Evolutionary conservation across 2,113 vertebrate species (phyloP).

Genomic region (Entosphenus tridentatus): DNA sequence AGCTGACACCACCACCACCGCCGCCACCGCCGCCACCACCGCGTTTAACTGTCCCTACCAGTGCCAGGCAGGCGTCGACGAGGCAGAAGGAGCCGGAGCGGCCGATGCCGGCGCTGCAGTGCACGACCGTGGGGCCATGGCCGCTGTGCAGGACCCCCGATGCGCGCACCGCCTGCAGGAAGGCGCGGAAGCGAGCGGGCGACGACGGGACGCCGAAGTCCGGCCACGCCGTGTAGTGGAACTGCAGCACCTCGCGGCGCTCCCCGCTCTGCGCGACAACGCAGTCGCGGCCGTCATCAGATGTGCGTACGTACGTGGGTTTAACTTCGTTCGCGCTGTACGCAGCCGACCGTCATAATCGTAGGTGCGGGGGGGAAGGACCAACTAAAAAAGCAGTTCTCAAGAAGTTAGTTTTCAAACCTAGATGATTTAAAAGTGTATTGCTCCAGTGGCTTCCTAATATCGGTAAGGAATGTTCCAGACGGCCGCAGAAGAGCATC

Average conservation of each 20-base stretch:
- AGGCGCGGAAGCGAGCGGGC: conserved; percentile 3
- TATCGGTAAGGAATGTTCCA: too few species aligned
- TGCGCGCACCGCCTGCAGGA: background rate
- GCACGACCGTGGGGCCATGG: background rate
- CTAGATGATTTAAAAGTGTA: too few species aligned
- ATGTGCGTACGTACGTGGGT: too few species aligned
- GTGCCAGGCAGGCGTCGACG: conserved; percentile 3
- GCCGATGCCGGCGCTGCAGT: conserved; percentile 3
- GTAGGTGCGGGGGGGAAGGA: too few species aligned
- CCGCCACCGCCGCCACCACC: background rate
- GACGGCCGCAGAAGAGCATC: too few species aligned
- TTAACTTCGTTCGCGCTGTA: too few species aligned
- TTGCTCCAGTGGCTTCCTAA: too few species aligned
- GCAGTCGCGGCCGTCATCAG: too few species aligned
- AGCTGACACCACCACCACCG: background rate
- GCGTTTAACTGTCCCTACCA: background rate
- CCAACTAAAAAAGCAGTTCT: too few species aligned
- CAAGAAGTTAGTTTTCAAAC: too few species aligned
- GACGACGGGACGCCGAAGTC: conserved; percentile 4
- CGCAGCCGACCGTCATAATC: too few species aligned
- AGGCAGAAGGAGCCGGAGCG: conserved; percentile 5
- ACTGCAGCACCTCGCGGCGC: conserved; percentile 6
- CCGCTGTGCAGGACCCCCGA: conserved; percentile 2
- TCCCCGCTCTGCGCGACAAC: conserved; percentile 7
- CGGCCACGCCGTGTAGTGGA: conserved; percentile 6